A percentile compares a stretch with the other conserved stretches of the same genome.
Conservation (phyloP, 2,113 vertebrate species). For the Phylloscopus trochilus region DNA sequence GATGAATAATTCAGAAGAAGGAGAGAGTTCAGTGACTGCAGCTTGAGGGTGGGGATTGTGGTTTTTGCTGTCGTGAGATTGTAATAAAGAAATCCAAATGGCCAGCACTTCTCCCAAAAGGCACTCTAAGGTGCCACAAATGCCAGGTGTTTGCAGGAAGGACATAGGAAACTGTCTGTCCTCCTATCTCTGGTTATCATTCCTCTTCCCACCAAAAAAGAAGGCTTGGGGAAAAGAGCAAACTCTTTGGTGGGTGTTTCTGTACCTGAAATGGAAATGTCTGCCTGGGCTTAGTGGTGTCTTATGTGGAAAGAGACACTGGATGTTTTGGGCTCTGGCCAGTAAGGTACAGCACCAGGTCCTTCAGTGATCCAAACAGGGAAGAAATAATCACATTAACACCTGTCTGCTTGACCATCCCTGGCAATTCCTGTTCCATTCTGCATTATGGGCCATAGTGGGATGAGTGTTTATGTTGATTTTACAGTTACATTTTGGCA, state of each 20-base stretch:
- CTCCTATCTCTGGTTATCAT: not conserved
- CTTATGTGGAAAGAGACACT: not conserved
- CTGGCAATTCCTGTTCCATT: not conserved
- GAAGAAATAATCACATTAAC: not conserved
- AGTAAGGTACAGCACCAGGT: not conserved
- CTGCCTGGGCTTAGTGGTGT: not conserved
- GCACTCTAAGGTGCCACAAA: not conserved
- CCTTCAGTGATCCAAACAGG: not conserved
- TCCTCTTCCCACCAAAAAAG: not conserved
- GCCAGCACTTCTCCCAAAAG: not conserved
- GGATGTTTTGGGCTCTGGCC: not conserved
- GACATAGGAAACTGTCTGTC: not conserved
- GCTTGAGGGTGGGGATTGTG: not conserved
- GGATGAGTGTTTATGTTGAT: not conserved
- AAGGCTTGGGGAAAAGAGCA: not conserved
- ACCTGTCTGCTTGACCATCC: not conserved
- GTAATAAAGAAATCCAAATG: not conserved
- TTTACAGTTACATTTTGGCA: not conserved
- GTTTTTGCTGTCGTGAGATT: not conserved
- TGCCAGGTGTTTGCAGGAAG: not conserved
- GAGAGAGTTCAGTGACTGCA: not conserved
- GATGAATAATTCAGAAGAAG: not conserved
- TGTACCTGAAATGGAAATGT: not conserved
- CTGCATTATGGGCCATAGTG: not conserved
- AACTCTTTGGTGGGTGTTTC: not conserved